Percentiles rank a stretch among this genome's conserved stretches.
phyloP scores from a whole-genome alignment of 2,797 vertebrate genomes.

The Poeciliopsis presidionis region DNA sequence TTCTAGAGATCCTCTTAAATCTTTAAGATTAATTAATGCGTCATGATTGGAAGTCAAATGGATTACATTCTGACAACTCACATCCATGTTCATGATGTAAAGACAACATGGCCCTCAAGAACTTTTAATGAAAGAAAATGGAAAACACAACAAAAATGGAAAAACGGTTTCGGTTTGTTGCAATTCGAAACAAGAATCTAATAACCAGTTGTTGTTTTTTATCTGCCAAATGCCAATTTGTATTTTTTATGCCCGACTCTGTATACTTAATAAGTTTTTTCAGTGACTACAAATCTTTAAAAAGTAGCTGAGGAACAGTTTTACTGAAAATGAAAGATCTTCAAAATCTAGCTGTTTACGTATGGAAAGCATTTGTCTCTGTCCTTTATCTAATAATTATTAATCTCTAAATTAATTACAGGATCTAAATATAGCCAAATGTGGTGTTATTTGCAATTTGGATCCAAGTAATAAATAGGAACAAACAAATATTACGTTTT shows the following conservation, averaged over 20 bases:
- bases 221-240: background rate
- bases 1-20: conserved; percentile 37
- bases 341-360: background rate
- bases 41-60: background rate
- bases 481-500: background rate
- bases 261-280: background rate
- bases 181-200: too few relatives aligned
- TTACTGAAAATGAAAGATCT: background rate
- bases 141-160: background rate
- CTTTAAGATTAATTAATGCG: conserved; percentile 6
- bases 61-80: background rate
- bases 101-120: background rate
- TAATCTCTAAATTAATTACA: background rate
- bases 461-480: background rate
- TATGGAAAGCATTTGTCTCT: background rate
- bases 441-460: background rate
- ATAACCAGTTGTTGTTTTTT: background rate
- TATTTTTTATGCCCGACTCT: background rate
- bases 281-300: background rate
- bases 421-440: background rate
- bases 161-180: background rate
- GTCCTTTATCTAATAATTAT: background rate
- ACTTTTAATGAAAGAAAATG: background rate
- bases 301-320: background rate
- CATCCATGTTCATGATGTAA: background rate